These are phyloP conservation scores for Portevinia maculata DNA, from an alignment of 2,888 invertebrate species.

Conservation along the genomic window DNA sequence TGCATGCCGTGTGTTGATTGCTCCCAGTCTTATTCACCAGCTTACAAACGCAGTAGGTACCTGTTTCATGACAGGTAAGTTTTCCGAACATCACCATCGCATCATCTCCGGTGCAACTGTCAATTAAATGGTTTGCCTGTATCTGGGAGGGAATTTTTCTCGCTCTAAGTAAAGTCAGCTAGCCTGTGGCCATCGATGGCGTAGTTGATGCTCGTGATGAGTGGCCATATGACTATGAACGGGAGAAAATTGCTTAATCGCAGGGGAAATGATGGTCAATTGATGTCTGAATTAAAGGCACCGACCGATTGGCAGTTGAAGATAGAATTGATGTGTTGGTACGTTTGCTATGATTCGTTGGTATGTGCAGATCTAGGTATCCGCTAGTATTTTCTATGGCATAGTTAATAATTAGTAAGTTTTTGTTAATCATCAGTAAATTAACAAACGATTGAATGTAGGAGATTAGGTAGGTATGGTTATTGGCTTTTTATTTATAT, in stretches of 20 bases:
- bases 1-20: conserved; percentile 62
- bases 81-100: conserved; percentile 33
- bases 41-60: conserved; percentile 16
- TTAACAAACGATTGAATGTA: conserved; percentile 4
- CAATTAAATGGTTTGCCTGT: conserved; percentile 57
- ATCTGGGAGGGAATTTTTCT: conserved; percentile 31
- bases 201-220: conserved; percentile 27
- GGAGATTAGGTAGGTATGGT: not conserved
- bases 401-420: conserved; percentile 34
- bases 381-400: conserved; percentile 27
- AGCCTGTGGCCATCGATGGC: conserved; percentile 22
- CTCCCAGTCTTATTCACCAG: conserved; percentile 31
- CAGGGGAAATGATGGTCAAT: conserved; percentile 64
- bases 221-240: conserved; percentile 46
- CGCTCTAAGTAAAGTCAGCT: not conserved
- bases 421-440: conserved; percentile 18
- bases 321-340: conserved; percentile 45
- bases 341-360: conserved; percentile 6
- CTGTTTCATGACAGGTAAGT: conserved; percentile 35
- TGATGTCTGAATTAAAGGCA: conserved; percentile 69
- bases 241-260: conserved; percentile 70
- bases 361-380: conserved; percentile 15
- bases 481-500: too few relatives aligned
- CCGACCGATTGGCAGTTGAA: conserved; percentile 27
- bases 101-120: conserved; percentile 46